Percentiles rank a stretch among this genome's conserved stretches.
phyloP scores from a whole-genome alignment of 2,888 invertebrate species.

The Plebejus anna region DNA sequence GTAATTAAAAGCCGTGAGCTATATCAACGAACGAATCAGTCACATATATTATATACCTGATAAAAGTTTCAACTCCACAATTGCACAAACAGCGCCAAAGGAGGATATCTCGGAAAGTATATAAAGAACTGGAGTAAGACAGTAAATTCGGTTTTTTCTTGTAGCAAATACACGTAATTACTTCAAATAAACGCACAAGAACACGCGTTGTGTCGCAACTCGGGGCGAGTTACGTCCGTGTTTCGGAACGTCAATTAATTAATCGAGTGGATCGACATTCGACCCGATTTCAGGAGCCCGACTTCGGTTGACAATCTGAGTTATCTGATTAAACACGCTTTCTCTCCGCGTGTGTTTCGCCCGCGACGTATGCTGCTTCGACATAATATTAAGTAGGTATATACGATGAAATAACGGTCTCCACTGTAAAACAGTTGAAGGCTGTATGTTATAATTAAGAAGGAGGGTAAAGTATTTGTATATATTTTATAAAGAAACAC shows the following conservation, averaged over 20 bases:
- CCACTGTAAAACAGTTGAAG: neutral
- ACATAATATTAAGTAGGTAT: constrained; percentile 28
- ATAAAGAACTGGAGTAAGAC: neutral
- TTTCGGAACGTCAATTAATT: constrained; percentile 77
- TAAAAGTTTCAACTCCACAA: neutral
- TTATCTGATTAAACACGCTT: constrained; percentile 80
- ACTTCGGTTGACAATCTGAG: constrained; percentile 75
- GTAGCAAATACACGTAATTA: neutral
- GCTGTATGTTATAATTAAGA: neutral
- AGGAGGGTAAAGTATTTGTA: neutral
- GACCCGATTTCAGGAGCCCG: constrained; percentile 78
- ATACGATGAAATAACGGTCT: constrained; percentile 8
- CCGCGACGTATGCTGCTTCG: constrained; percentile 33
- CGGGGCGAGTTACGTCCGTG: constrained; percentile 68
- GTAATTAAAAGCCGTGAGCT: neutral
- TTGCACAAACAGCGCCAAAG: neutral
- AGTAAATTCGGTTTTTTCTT: neutral
- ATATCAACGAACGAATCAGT: neutral
- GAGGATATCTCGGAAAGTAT: neutral
- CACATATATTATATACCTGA: neutral
- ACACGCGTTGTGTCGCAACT: constrained; percentile 56
- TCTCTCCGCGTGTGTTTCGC: constrained; percentile 53
- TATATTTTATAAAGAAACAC: neutral
- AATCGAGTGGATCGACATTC: constrained; percentile 78
- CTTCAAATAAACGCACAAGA: constrained; percentile 18